These are phyloP conservation scores for Styela clava DNA, from an alignment of 23 tunicate species.

Conservation along the genomic window DNA sequence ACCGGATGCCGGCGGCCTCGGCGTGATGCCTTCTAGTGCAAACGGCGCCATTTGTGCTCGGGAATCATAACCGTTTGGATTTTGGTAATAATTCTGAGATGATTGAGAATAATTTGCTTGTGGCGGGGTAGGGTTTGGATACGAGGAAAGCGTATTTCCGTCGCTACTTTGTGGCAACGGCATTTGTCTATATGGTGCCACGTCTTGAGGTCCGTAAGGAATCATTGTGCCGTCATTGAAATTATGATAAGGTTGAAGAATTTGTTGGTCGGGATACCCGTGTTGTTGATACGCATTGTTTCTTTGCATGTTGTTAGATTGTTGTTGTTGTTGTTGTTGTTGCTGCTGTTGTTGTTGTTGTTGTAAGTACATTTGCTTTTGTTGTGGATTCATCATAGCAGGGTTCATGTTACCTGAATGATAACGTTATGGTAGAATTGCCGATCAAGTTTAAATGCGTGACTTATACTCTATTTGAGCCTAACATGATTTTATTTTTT, in stretches of 20 bases:
- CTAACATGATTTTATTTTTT: no score
- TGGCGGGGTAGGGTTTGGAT: not conserved
- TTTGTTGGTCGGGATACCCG: constrained; percentile 1
- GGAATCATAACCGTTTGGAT: not conserved
- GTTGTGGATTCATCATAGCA: not conserved
- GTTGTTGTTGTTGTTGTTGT: not conserved
- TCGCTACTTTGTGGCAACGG: not conserved
- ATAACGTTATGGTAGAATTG: no score
- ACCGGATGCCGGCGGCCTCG: constrained; percentile 21
- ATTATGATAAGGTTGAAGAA: not conserved
- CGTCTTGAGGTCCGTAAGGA: not conserved
- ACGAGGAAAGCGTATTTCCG: not conserved
- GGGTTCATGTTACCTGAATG: not conserved
- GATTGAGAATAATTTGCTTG: not conserved
- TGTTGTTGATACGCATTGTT: not conserved
- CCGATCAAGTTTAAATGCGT: no score
- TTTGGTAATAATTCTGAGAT: not conserved
- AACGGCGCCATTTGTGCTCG: not conserved
- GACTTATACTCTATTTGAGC: no score
- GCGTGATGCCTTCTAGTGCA: not conserved
- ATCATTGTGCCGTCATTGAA: not conserved
- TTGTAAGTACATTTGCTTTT: not conserved
- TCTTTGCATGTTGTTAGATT: not conserved
- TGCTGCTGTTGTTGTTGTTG: no score
- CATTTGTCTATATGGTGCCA: not conserved